These are phyloP conservation scores for Serranus cabrilla DNA, from an alignment of 2,797 vertebrate genomes.

Conservation along the genomic window DNA sequence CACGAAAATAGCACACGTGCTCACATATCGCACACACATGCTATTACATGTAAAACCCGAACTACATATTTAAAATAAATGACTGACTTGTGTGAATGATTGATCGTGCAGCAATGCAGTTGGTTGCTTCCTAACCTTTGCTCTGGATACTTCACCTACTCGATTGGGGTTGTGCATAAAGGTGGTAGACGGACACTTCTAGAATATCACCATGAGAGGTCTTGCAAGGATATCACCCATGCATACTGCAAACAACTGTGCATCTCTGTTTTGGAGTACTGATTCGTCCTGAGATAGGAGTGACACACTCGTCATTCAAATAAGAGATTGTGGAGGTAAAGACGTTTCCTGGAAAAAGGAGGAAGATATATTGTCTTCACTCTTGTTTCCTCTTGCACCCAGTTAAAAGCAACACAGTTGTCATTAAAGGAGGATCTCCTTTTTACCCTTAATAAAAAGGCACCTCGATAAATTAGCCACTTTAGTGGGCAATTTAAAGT, in stretches of 20 bases:
- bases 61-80: not conserved
- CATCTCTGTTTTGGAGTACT: conserved; percentile 8
- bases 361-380: conserved; percentile 14
- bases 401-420: too few species aligned
- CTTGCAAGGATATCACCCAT: not conserved
- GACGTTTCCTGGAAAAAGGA: not conserved
- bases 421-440: not conserved
- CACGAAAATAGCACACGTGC: not conserved
- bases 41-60: conserved; percentile 1
- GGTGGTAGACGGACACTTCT: conserved; percentile 40
- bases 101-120: not conserved
- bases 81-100: not conserved
- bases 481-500: not conserved
- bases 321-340: conserved; percentile 4
- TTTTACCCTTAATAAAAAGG: not conserved
- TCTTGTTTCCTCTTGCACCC: conserved; percentile 27
- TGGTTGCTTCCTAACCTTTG: conserved; percentile 33
- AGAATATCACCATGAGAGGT: conserved; percentile 31
- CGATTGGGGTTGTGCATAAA: conserved; percentile 1
- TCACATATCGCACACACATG: not conserved
- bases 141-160: conserved; percentile 33
- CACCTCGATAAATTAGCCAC: not conserved
- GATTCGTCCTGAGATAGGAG: conserved; percentile 6
- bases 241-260: conserved; percentile 56
- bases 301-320: not conserved